phyloP scores from a whole-genome alignment of 2,797 vertebrate species.

The Sardinella longiceps region DNA sequence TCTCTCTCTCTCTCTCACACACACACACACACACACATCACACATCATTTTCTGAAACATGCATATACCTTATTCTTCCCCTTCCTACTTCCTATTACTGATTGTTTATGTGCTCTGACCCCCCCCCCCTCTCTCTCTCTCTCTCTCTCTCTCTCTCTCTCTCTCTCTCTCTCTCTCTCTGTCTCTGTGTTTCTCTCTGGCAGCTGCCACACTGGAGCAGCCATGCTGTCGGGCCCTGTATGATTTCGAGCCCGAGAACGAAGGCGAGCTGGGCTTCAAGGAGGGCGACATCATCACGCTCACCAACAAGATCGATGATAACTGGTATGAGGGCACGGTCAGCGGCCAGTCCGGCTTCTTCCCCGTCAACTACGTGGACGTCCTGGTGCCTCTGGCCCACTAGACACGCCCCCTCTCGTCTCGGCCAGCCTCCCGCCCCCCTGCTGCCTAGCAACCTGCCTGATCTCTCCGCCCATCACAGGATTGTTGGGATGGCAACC shows the following conservation, averaged over 20 bases:
- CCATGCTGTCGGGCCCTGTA: conserved; percentile 2
- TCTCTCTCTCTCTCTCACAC: not conserved
- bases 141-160: not conserved
- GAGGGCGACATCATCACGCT: conserved; percentile 84
- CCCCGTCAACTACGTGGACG: conserved; percentile 84
- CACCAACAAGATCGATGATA: conserved; percentile 85
- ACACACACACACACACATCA: not conserved
- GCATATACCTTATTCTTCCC: not conserved
- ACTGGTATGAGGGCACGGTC: conserved; percentile 86
- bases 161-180: not conserved
- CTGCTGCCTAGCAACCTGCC: not conserved
- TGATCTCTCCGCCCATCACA: conserved; percentile 30
- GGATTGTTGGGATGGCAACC: conserved; percentile 42
- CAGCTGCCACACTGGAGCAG: conserved; percentile 1
- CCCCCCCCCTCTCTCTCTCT: not conserved
- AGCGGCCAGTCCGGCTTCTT: conserved; percentile 85
- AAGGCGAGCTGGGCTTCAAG: conserved; percentile 84
- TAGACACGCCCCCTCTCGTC: conserved; percentile 54
- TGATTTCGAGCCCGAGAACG: conserved; percentile 85
- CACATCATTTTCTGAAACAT: not conserved
- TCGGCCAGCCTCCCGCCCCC: not conserved
- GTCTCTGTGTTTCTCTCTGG: not conserved
- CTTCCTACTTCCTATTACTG: not conserved
- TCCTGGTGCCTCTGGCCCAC: conserved; percentile 81
- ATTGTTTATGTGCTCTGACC: not conserved